Percentiles rank a stretch among this genome's conserved stretches.
phyloP scores from a whole-genome alignment of 2,797 vertebrate species.

The Xenopus petersii region DNA sequence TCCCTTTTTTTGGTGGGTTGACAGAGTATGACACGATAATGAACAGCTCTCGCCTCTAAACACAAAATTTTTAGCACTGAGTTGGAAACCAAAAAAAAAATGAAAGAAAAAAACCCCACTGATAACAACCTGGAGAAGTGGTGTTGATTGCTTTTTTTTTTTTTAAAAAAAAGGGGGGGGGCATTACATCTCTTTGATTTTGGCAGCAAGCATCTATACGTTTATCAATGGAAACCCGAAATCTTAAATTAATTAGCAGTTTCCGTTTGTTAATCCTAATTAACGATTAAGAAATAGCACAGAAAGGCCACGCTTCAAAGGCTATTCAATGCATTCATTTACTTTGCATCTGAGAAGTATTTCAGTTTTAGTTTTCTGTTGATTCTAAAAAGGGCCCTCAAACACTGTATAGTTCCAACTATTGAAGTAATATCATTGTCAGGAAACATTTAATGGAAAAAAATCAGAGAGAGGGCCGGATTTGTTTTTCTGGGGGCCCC shows the following conservation, averaged over 20 bases:
- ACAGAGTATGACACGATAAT: conserved; percentile 58
- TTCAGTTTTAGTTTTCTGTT: neutral
- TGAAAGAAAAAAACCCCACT: too few relatives aligned
- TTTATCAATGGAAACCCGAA: neutral
- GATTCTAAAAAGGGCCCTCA: too few relatives aligned
- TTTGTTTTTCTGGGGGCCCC: too few relatives aligned
- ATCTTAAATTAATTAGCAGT: conserved; percentile 44
- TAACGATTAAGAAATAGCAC: conserved; percentile 36
- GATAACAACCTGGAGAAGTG: neutral
- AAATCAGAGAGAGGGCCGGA: too few relatives aligned
- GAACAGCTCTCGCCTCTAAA: too few relatives aligned
- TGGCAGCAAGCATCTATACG: too few relatives aligned
- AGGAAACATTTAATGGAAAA: too few relatives aligned
- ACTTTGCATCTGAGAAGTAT: conserved; percentile 26
- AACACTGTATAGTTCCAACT: too few relatives aligned
- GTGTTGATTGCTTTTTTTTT: neutral
- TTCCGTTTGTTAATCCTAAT: conserved; percentile 45
- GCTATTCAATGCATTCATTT: conserved; percentile 39
- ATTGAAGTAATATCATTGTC: too few relatives aligned
- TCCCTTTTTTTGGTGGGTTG: conserved; percentile 72
- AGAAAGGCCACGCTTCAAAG: conserved; percentile 41
- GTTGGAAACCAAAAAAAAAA: too few relatives aligned
- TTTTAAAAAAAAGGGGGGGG: too few relatives aligned
- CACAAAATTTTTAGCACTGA: too few relatives aligned
- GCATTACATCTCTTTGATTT: neutral